A percentile compares a stretch with the other conserved stretches of the same genome.
Conservation (phyloP, 2,888 invertebrate genomes). For the Patella ulyssiponensis region DNA sequence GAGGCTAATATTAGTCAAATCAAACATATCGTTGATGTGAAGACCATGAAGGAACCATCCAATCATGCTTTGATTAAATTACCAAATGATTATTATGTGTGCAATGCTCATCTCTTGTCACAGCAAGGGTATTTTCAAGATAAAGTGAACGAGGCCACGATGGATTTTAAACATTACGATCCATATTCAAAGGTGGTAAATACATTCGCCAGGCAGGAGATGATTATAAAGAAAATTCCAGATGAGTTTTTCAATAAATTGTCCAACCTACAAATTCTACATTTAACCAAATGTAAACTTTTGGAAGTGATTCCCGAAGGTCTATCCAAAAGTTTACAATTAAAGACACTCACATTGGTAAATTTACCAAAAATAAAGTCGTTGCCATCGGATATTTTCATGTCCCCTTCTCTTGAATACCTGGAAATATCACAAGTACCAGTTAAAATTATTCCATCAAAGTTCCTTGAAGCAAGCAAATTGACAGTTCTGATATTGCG, state of each 20-base stretch:
- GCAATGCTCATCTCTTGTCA: conserved; percentile 8
- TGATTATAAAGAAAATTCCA: conserved; percentile 40
- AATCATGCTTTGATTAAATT: neutral
- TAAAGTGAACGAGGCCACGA: neutral
- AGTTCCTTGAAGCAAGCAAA: conserved; percentile 42
- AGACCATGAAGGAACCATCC: neutral
- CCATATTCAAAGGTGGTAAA: conserved; percentile 55
- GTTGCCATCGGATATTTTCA: conserved; percentile 51
- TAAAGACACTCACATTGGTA: conserved; percentile 46
- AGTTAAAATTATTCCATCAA: conserved; percentile 46
- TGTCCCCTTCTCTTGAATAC: conserved; percentile 34
- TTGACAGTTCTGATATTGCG: conserved; percentile 51
- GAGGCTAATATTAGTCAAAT: neutral
- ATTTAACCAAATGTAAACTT: conserved; percentile 24
- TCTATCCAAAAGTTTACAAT: conserved; percentile 41
- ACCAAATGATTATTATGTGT: neutral
- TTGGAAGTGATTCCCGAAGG: conserved; percentile 44
- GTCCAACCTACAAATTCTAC: conserved; percentile 43
- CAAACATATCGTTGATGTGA: neutral
- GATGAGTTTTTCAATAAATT: conserved; percentile 53
- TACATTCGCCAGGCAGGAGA: conserved; percentile 42
- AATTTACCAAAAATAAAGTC: conserved; percentile 41
- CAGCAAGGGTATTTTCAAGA: neutral
- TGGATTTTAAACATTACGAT: conserved; percentile 41
- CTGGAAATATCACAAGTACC: conserved; percentile 41